Percentiles rank a stretch among this genome's conserved stretches.
Conservation (phyloP, 2,113 vertebrate species). For the Gymnogyps californianus region DNA sequence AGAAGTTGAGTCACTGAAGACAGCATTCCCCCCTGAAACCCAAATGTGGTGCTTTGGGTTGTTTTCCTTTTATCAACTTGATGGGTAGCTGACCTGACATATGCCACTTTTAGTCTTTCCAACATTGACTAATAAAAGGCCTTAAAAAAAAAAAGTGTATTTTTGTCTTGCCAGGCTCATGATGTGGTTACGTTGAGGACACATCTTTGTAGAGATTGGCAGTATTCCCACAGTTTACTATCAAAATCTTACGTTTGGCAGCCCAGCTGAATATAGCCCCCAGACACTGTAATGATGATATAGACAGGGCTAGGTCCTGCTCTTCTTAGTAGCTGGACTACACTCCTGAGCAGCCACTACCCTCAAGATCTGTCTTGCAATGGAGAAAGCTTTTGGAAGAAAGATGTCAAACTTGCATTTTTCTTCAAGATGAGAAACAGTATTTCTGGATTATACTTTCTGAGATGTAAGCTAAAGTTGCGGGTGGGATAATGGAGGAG, state of each 20-base stretch:
- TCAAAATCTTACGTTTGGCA: not conserved
- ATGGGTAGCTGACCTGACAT: slow-evolving; percentile 7
- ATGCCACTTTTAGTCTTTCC: not conserved
- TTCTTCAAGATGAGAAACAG: not conserved
- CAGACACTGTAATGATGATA: not conserved
- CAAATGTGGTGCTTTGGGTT: not conserved
- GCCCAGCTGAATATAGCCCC: not conserved
- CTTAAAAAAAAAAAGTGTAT: not conserved
- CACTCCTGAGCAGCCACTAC: not conserved
- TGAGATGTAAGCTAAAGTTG: not conserved
- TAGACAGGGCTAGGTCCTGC: not conserved
- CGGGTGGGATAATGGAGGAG: not conserved
- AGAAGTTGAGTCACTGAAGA: not conserved
- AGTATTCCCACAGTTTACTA: not conserved
- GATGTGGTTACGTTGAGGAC: accelerated
- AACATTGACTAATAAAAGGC: not conserved
- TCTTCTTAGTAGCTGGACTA: not conserved
- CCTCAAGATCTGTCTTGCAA: not conserved
- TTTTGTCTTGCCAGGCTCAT: not conserved
- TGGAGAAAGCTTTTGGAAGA: not conserved
- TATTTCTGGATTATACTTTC: not conserved
- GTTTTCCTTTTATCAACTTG: not conserved
- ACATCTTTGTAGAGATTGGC: not conserved
- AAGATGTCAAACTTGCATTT: not conserved
- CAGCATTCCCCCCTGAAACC: not conserved